Evolutionary conservation across 2,888 invertebrate genomes (phyloP), one percentile per base, ranked within the genome.

Genomic region (Tryphoninae sp.): DNA sequence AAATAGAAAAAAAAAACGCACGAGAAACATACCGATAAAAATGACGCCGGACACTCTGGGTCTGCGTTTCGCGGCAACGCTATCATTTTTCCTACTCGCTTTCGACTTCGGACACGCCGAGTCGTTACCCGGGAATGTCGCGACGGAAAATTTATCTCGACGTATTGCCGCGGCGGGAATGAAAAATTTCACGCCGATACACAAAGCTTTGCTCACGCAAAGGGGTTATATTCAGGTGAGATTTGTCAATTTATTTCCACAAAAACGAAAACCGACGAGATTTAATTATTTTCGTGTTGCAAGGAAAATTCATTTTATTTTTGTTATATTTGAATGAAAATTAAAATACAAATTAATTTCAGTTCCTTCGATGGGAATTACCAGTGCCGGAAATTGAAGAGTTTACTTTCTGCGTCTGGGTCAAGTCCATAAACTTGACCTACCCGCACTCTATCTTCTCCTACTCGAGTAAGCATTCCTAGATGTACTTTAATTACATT

Each of bases 211-310:
- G 13, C 90, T 95, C n/a, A 94, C 94, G 1, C 95, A 95, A 89
- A 94, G 93, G 87, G 95, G 95, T 86, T 95, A 94, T 87, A 94
- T 95, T 65, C 95, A 95, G 94, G 95, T 95, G 90, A 74, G 65
- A 78, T 75, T 68, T 68, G 40, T 59, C 45, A 13, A 55, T 51
- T 73, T 62, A 19, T 19, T 19, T 55, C 9, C 22, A n/a, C 0
- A 6, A 8, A 55, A 3, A 22, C 7, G 19, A 7, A 19, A 9
- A 19, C 16, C n/a, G 11, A 23, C 33, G 19, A 13, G 49, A 65
- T 7, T n/a, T 1, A 16, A 49, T 55, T 13, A 68, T 59, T 67
- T 22, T 26, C 19, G 9, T 75, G n/a, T 61, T 49, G n/a, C n/a
- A 49, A 61, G 22, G 45, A 40, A n/a, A 22, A 51, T 23, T 40